A percentile compares a stretch with the other conserved stretches of the same genome.
These are phyloP conservation scores for Numenius phaeopus DNA, from an alignment of 2,797 vertebrate species.

Conservation along the genomic window DNA sequence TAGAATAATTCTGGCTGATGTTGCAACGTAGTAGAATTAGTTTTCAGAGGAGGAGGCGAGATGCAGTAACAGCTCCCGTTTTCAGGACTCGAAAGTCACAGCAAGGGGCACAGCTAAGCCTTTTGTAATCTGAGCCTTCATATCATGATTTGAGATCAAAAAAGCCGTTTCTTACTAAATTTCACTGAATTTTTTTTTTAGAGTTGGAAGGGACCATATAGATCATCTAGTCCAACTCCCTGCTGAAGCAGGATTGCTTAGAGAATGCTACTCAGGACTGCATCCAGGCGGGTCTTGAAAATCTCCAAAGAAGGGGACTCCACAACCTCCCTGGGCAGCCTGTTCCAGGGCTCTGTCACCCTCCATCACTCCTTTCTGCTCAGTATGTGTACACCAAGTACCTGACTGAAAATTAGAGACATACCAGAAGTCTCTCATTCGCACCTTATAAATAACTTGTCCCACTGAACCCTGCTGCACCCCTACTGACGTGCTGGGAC, in stretches of 20 bases:
- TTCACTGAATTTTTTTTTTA: too few relatives aligned
- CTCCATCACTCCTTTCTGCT: neutral
- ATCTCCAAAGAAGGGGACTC: too few relatives aligned
- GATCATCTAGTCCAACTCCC: too few relatives aligned
- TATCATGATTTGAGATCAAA: neutral
- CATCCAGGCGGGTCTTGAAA: too few relatives aligned
- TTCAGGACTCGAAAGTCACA: neutral
- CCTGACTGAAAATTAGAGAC: neutral
- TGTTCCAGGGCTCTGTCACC: too few relatives aligned
- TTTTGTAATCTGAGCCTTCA: neutral
- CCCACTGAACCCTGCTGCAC: neutral
- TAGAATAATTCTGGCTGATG: neutral
- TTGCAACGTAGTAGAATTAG: fast-evolving
- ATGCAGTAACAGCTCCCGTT: fast-evolving
- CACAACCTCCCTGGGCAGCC: too few relatives aligned
- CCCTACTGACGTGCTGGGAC: neutral
- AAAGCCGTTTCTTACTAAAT: neutral
- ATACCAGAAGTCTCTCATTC: neutral
- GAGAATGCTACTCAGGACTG: too few relatives aligned
- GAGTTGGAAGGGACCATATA: too few relatives aligned
- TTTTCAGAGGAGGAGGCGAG: neutral
- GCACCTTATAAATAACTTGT: neutral
- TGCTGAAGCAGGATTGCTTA: too few relatives aligned
- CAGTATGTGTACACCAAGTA: neutral
- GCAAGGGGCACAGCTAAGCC: neutral